These are phyloP conservation scores for Calypte anna DNA, from an alignment of 2,113 vertebrate species.

Conservation along the genomic window DNA sequence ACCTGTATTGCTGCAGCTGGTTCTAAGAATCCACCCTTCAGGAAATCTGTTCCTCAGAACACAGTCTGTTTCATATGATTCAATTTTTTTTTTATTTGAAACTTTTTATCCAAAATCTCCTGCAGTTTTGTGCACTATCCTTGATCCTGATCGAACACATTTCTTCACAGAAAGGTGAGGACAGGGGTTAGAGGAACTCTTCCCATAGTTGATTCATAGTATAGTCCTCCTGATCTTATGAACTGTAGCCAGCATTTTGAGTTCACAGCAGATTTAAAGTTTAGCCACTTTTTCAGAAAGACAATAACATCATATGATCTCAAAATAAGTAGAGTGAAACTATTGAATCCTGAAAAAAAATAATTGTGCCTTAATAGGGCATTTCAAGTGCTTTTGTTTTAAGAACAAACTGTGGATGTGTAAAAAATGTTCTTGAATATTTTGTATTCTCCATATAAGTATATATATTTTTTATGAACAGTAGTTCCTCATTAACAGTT, in stretches of 20 bases:
- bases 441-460: background rate
- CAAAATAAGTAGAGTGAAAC: background rate
- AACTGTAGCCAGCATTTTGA: background rate
- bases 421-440: background rate
- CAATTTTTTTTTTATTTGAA: background rate
- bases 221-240: background rate
- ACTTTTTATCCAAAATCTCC: background rate
- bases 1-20: background rate
- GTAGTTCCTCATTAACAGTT: background rate
- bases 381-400: background rate
- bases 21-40: background rate
- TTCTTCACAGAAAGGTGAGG: background rate
- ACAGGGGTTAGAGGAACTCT: background rate
- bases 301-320: background rate
- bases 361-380: background rate
- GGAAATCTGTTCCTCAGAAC: background rate
- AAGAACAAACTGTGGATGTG: background rate
- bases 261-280: background rate
- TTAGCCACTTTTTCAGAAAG: background rate
- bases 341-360: background rate
- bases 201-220: background rate
- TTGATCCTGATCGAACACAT: background rate
- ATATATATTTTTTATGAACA: background rate
- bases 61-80: background rate
- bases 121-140: background rate